phyloP scores from a whole-genome alignment of 2,797 vertebrate species.

The Argya squamiceps region DNA sequence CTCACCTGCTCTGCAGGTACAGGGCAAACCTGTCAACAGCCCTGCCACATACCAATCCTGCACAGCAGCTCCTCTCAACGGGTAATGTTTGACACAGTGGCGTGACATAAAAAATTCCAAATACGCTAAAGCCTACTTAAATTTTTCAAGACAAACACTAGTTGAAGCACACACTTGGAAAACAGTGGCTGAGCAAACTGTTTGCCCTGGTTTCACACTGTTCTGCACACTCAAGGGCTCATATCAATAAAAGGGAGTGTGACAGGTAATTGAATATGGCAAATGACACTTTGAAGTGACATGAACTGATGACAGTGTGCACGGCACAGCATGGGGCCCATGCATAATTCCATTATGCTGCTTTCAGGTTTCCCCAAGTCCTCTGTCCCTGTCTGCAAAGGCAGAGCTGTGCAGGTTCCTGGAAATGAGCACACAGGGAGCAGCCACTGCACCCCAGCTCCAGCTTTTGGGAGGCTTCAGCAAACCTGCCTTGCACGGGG shows the following conservation, averaged over 20 bases:
- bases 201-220: background rate
- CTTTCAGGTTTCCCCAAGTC: background rate
- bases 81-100: background rate
- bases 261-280: background rate
- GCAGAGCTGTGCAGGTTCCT: fast-evolving
- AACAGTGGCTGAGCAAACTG: background rate
- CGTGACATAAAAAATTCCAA: background rate
- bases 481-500: background rate
- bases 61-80: background rate
- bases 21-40: background rate
- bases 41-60: background rate
- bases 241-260: background rate
- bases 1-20: background rate
- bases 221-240: background rate
- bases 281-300: background rate
- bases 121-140: background rate
- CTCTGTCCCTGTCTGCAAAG: background rate
- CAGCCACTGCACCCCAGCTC: background rate
- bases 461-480: background rate
- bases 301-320: background rate
- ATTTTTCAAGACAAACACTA: constrained; percentile 25
- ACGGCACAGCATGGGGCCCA: background rate
- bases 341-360: background rate
- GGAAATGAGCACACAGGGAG: background rate
- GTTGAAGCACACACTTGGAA: background rate